phyloP scores from a whole-genome alignment of 1,140 invertebrate genomes.

The Drosophila santomea region DNA sequence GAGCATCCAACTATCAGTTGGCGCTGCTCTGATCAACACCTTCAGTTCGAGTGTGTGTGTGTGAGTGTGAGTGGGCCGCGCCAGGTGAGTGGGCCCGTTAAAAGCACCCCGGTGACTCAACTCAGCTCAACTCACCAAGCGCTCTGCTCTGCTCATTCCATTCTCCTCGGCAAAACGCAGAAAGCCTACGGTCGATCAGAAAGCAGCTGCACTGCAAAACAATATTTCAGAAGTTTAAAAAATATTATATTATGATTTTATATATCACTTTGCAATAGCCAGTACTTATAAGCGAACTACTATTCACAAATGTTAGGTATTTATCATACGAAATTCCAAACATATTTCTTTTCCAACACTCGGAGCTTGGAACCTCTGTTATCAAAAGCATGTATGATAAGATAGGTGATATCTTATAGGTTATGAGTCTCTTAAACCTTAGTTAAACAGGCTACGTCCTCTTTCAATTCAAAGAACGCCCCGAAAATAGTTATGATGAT shows the following conservation, averaged over 20 bases:
- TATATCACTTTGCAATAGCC: too few species aligned
- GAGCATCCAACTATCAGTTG: slow-evolving; percentile 6
- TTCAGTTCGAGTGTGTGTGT: slow-evolving; percentile 18
- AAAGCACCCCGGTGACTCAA: slow-evolving; percentile 65
- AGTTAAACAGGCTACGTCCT: neutral
- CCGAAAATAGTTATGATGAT: too few species aligned
- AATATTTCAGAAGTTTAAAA: too few species aligned
- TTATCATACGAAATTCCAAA: neutral
- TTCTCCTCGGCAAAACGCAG: neutral
- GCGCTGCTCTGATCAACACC: slow-evolving; percentile 40
- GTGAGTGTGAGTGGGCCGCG: slow-evolving; percentile 17
- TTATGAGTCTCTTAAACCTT: too few species aligned
- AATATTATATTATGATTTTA: too few species aligned
- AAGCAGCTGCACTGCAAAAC: neutral
- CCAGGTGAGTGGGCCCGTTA: slow-evolving; percentile 62
- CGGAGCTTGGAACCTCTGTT: too few species aligned
- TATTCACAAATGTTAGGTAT: too few species aligned
- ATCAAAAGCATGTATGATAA: neutral
- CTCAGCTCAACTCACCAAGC: slow-evolving; percentile 1
- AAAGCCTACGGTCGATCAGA: slow-evolving; percentile 17
- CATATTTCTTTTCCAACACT: neutral
- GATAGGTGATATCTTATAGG: neutral
- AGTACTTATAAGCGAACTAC: too few species aligned
- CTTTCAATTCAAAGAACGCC: too few species aligned
- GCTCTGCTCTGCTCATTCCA: slow-evolving; percentile 10